These are phyloP conservation scores for Mythimna vitellina DNA, from an alignment of 2,888 invertebrate species.

Conservation along the genomic window DNA sequence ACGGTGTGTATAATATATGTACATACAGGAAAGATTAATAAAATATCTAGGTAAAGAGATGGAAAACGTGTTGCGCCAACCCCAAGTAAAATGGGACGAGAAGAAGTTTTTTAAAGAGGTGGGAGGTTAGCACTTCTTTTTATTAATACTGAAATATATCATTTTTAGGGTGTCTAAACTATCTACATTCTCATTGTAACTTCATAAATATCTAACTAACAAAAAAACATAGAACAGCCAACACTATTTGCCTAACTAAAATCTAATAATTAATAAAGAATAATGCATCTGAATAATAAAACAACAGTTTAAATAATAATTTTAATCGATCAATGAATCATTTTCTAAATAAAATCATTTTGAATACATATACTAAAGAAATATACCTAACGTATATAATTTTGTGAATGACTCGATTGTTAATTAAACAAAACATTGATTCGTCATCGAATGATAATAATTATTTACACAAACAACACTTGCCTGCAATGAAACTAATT, in stretches of 20 bases:
- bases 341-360: conserved; percentile 77
- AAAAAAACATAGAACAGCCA: neutral
- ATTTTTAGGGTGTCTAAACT: neutral
- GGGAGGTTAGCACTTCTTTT: neutral
- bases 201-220: neutral
- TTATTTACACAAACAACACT: conserved; percentile 69
- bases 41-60: neutral
- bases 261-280: neutral
- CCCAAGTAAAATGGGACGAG: neutral
- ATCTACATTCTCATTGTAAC: neutral
- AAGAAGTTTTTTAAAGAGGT: neutral
- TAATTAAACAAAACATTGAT: conserved; percentile 70
- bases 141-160: too few species aligned
- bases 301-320: conserved; percentile 76
- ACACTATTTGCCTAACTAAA: neutral
- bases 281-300: conserved; percentile 38
- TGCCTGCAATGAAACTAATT: conserved; percentile 65
- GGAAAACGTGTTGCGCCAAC: neutral
- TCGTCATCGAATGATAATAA: conserved; percentile 61
- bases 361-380: conserved; percentile 73
- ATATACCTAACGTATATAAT: conserved; percentile 70
- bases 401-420: conserved; percentile 75
- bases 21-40: neutral
- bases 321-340: conserved; percentile 83
- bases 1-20: too few species aligned